Base-by-base conservation (phyloP, 2,888 invertebrate species). In the Pyrocoelia pectoralis region DNA sequence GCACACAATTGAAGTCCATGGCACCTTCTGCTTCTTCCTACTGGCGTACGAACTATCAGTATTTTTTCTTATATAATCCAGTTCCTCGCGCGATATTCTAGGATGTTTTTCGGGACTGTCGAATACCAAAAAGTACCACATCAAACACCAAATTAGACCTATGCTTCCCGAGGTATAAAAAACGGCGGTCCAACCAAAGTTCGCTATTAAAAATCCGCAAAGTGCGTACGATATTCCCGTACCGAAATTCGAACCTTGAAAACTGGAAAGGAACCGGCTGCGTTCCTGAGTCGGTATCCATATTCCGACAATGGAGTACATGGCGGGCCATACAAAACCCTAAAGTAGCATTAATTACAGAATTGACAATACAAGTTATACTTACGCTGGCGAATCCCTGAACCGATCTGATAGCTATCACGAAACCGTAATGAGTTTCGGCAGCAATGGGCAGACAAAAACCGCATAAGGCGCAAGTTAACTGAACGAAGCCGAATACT, bases 301-400 rank as follows among this genome's bases (percentile, higher is more conserved):
- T 71, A 86, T 87, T 2, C 88, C 89, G 24, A 90, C 89, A 60
- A 89, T 82, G 0, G 89, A 88, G 74, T 89, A 90, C 90, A 90
- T 90, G 0, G 90, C 89, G 8, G 90, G 90, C 90, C 90, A 90
- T 10, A 90, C 90, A 57, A 90, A 77, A 18, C 90, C 90, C 86
- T 86, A 69, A 64, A 74, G 74, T 54, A 62, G 2, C 6, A 13
- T n/a, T n/a, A 24, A 24, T 24, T 24, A 24, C 8, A 5, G 8
- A 5, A 24, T 5, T 24, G 8, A 24, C 8, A 5, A 5, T 24
- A 3, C 8, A 24, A 24, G 8, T 41, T 46, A 14, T 33, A 33
- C 84, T 84, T 78, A 87, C 87, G 70, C 89, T 89, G 9, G 89
- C 89, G 64, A 89, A 85, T 43, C 90, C 90, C 78, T 90, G 90